Evolutionary conservation across 2,888 invertebrate genomes (phyloP).

Genomic region (Oxyteleia sp.): DNA sequence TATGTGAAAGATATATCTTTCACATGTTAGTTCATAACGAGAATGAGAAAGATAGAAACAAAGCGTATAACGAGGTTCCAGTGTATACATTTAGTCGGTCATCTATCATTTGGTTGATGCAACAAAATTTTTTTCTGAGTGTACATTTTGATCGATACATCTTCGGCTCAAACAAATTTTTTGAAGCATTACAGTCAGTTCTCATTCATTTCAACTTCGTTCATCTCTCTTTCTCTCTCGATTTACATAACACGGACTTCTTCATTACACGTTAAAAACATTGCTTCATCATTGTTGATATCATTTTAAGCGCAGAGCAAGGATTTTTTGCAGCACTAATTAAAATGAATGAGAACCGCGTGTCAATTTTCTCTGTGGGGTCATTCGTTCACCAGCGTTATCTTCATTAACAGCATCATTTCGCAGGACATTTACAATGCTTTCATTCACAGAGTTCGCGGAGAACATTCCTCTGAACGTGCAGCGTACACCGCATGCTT

Average conservation of each 20-base stretch:
- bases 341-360: slow-evolving; percentile 63
- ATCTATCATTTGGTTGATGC: no score
- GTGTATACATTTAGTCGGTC: no score
- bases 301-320: slow-evolving; percentile 3
- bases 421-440: slow-evolving; percentile 66
- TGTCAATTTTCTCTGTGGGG: slow-evolving; percentile 19
- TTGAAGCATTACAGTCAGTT: slow-evolving; percentile 52
- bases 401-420: slow-evolving; percentile 54
- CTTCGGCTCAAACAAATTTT: slow-evolving; percentile 17
- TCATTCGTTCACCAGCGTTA: slow-evolving; percentile 28
- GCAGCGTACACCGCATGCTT: slow-evolving; percentile 95
- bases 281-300: slow-evolving; percentile 16
- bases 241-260: slow-evolving; percentile 2
- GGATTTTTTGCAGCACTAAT: slow-evolving; percentile 19
- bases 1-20: no score
- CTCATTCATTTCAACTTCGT: slow-evolving; percentile 64
- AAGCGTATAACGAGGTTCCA: no score
- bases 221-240: slow-evolving; percentile 8
- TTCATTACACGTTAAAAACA: slow-evolving; percentile 17
- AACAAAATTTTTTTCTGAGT: no score
- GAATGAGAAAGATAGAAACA: no score
- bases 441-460: slow-evolving; percentile 91
- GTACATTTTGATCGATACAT: no score
- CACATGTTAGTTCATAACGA: no score
- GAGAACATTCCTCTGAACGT: slow-evolving; percentile 95